Evolutionary conservation across 2,888 invertebrate species (phyloP).

Genomic region (Cephus runcator): DNA sequence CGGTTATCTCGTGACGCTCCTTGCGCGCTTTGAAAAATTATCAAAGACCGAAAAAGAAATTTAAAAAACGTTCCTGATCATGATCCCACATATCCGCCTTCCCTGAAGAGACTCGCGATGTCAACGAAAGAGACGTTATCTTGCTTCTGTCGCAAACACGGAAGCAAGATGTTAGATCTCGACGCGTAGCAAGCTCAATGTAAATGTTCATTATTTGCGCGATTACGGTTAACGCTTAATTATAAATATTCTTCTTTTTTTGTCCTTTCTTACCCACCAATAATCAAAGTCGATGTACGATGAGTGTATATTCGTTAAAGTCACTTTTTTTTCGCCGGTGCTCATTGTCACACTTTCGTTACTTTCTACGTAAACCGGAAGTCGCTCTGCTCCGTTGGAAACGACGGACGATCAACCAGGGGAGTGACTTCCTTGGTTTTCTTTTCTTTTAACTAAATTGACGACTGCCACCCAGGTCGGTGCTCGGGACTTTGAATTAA

Average conservation of each 20-base stretch:
- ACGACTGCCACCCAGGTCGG: background rate
- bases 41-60: background rate
- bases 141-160: background rate
- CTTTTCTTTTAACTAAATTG: background rate
- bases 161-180: background rate
- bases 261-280: background rate
- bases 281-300: background rate
- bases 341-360: background rate
- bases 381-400: background rate
- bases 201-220: background rate
- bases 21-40: constrained; percentile 27
- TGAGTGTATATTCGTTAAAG: background rate
- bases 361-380: background rate
- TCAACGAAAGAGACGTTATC: background rate
- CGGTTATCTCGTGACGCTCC: constrained; percentile 41
- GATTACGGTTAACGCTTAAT: background rate
- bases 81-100: background rate
- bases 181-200: background rate
- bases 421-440: background rate
- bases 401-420: background rate
- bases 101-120: background rate
- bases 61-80: background rate
- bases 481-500: background rate
- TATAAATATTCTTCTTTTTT: background rate
- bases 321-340: background rate